phyloP scores from a whole-genome alignment of 2,888 invertebrate genomes.

The Cephus sareptanus region DNA sequence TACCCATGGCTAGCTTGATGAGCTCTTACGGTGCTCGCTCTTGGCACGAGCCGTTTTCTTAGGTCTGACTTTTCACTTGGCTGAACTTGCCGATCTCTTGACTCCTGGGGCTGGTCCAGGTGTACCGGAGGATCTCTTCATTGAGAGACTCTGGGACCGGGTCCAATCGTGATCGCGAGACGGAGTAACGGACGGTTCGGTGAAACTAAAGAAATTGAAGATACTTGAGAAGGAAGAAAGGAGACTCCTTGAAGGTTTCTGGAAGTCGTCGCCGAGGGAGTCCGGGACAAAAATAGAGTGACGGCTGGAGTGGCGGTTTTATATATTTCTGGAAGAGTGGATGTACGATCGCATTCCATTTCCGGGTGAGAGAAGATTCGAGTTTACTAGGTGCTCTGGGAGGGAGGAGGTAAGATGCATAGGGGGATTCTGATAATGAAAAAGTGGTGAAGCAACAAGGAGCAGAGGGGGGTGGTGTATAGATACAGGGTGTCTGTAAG shows the following conservation, averaged over 20 bases:
- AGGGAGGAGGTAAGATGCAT: background rate
- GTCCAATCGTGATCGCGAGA: background rate
- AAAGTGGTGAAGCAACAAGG: background rate
- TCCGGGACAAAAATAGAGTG: background rate
- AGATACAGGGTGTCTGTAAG: background rate
- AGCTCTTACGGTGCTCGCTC: background rate
- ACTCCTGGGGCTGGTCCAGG: background rate
- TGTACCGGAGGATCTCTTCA: background rate
- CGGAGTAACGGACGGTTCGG: background rate
- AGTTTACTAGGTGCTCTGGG: background rate
- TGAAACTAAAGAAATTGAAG: background rate
- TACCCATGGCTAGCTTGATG: background rate
- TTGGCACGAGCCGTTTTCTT: background rate
- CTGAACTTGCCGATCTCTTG: background rate
- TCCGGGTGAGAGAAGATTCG: background rate
- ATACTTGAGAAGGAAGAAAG: background rate
- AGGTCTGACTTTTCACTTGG: background rate
- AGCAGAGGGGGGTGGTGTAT: background rate
- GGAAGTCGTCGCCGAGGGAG: background rate
- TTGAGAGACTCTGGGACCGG: background rate
- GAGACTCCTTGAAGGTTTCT: background rate
- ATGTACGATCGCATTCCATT: background rate
- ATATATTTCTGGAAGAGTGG: background rate
- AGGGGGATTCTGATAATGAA: background rate
- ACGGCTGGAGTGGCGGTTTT: background rate